Percentiles rank a stretch among this genome's conserved stretches.
phyloP scores from a whole-genome alignment of 2,888 invertebrate species.

The Leptinotarsa rubiginosa region DNA sequence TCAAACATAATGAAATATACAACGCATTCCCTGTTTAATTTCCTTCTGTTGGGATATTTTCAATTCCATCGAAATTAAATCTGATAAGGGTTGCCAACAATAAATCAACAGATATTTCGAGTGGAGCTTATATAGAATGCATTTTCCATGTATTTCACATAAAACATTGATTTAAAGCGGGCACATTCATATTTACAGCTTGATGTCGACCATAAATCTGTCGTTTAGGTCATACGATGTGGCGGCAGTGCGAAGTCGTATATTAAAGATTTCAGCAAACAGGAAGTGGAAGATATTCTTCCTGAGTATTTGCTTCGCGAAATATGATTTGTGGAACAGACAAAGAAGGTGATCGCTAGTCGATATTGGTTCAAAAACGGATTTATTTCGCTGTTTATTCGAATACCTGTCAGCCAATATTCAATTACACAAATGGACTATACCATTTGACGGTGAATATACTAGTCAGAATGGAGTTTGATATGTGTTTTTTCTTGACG shows the following conservation, averaged over 20 bases:
- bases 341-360: background rate
- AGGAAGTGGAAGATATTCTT: slow-evolving; percentile 11
- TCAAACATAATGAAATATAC: slow-evolving; percentile 29
- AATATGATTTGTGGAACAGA: background rate
- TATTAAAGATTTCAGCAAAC: slow-evolving; percentile 10
- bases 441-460: no score
- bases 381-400: background rate
- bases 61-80: slow-evolving; percentile 37
- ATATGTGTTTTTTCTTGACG: no score
- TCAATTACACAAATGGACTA: no score
- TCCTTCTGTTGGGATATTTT: slow-evolving; percentile 36
- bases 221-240: background rate
- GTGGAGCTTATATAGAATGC: slow-evolving; percentile 27
- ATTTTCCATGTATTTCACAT: slow-evolving; percentile 34
- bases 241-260: slow-evolving; percentile 5
- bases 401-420: no score
- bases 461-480: no score
- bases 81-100: slow-evolving; percentile 27
- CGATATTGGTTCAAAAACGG: background rate
- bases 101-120: slow-evolving; percentile 34
- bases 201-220: slow-evolving; percentile 18
- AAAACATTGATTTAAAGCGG: slow-evolving; percentile 23
- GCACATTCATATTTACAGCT: slow-evolving; percentile 26
- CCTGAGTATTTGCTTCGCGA: background rate
- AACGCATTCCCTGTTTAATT: slow-evolving; percentile 28